Conservation (phyloP, 2,797 vertebrate genomes). For the Lagocephalus sceleratus region DNA sequence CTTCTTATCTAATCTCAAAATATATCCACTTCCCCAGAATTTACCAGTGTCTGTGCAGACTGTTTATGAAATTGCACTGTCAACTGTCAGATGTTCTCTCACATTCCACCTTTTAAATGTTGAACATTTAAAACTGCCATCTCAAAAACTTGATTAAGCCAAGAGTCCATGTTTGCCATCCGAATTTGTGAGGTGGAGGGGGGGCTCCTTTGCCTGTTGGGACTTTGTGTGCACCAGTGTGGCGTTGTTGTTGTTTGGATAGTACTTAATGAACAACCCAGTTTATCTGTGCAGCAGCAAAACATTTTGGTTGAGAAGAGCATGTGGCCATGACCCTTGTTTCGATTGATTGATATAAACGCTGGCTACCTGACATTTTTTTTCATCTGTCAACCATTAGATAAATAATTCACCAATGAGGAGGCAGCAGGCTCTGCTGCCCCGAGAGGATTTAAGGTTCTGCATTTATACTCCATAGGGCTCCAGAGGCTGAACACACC, state of each 20-base stretch:
- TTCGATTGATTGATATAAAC: slow-evolving; percentile 52
- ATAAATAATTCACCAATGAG: slow-evolving; percentile 60
- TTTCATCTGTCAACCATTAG: slow-evolving; percentile 22
- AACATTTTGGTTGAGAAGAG: slow-evolving; percentile 55
- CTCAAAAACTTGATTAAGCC: slow-evolving; percentile 9
- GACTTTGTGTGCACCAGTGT: slow-evolving; percentile 2
- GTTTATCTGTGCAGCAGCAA: slow-evolving; percentile 11
- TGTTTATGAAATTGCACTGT: slow-evolving; percentile 21
- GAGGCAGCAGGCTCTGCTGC: slow-evolving; percentile 32
- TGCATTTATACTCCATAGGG: slow-evolving; percentile 34
- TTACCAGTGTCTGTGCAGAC: slow-evolving; percentile 25
- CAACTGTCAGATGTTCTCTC: slow-evolving; percentile 29
- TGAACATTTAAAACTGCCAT: slow-evolving; percentile 17
- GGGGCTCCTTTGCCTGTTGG: slow-evolving; percentile 18
- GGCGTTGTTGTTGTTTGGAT: not conserved
- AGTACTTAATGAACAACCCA: slow-evolving; percentile 5
- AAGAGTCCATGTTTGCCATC: slow-evolving; percentile 14
- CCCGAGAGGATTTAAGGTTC: slow-evolving; percentile 30
- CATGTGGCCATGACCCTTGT: slow-evolving; percentile 51
- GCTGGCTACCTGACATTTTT: slow-evolving; percentile 44
- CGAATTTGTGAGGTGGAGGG: slow-evolving; percentile 19
- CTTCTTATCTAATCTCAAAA: slow-evolving; percentile 6
- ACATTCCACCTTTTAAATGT: slow-evolving; percentile 16
- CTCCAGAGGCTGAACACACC: slow-evolving; percentile 48
- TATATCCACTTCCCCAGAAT: too few relatives aligned